Percentiles rank a stretch among this genome's conserved stretches.
These are phyloP conservation scores for Mellivora capensis DNA, from an alignment of 2,113 vertebrate genomes.

Conservation along the genomic window DNA sequence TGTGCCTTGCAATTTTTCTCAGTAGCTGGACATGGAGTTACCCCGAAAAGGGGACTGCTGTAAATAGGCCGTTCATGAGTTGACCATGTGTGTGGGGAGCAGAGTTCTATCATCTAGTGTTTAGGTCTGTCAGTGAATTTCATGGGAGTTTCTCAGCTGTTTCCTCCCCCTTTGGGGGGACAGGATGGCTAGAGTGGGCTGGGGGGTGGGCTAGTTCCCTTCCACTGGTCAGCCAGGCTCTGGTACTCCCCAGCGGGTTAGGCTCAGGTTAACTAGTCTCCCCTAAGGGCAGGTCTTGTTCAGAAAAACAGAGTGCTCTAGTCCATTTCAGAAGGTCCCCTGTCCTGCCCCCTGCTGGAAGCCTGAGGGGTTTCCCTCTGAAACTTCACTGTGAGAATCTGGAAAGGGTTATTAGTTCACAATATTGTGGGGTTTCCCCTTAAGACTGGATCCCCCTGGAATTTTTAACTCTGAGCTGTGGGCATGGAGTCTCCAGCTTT, in stretches of 20 bases:
- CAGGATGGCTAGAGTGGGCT: neutral
- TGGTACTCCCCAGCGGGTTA: neutral
- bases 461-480: neutral
- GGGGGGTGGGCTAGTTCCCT: neutral
- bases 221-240: neutral
- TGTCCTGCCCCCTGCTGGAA: neutral
- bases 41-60: neutral
- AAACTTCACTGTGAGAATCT: neutral
- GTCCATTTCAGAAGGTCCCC: neutral
- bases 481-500: neutral
- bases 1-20: neutral
- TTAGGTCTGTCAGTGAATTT: neutral
- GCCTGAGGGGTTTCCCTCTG: neutral
- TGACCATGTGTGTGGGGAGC: neutral
- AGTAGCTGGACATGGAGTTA: neutral
- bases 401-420: neutral
- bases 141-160: neutral
- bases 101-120: neutral
- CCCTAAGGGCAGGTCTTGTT: neutral
- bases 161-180: neutral
- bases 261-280: neutral
- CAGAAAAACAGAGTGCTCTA: neutral
- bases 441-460: neutral
- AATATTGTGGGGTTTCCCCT: neutral
- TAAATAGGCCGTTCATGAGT: neutral